phyloP scores from a whole-genome alignment of 2,113 vertebrate species.

The Paralichthys olivaceus region DNA sequence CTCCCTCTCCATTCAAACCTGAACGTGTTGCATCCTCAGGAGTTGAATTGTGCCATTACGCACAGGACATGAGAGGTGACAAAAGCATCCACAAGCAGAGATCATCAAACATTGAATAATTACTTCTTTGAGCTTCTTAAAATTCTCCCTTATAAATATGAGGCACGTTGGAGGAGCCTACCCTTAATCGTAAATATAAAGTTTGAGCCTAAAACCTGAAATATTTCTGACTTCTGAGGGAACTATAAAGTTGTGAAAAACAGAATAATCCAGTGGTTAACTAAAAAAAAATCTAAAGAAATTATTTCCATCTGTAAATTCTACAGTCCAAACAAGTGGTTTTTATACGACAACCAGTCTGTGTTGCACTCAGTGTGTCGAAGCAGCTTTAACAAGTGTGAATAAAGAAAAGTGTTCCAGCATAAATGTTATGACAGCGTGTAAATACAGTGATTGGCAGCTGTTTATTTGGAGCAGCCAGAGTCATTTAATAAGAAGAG shows the following conservation, averaged over 20 bases:
- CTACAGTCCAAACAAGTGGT: not conserved
- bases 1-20: conserved; percentile 23
- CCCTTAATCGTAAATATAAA: not conserved
- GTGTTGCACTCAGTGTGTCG: not conserved
- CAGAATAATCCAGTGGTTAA: not conserved
- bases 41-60: conserved; percentile 32
- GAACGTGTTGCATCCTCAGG: conserved; percentile 42
- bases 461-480: conserved; percentile 49
- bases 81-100: not conserved
- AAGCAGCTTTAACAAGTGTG: conserved; percentile 34
- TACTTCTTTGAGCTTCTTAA: too few species aligned
- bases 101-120: not conserved
- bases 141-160: too few species aligned
- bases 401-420: conserved; percentile 44
- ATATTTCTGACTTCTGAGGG: not conserved
- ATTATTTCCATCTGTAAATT: conserved; percentile 16
- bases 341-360: conserved; percentile 11
- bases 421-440: conserved; percentile 45
- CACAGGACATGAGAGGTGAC: conserved; percentile 4
- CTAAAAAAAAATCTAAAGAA: not conserved
- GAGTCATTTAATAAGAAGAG: conserved; percentile 22
- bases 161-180: too few species aligned
- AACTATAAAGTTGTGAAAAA: not conserved
- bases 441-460: conserved; percentile 35
- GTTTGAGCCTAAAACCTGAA: not conserved